Evolutionary conservation across 2,113 vertebrate species (phyloP), one percentile per base, ranked within the genome.

Genomic region (Malurus melanocephalus): DNA sequence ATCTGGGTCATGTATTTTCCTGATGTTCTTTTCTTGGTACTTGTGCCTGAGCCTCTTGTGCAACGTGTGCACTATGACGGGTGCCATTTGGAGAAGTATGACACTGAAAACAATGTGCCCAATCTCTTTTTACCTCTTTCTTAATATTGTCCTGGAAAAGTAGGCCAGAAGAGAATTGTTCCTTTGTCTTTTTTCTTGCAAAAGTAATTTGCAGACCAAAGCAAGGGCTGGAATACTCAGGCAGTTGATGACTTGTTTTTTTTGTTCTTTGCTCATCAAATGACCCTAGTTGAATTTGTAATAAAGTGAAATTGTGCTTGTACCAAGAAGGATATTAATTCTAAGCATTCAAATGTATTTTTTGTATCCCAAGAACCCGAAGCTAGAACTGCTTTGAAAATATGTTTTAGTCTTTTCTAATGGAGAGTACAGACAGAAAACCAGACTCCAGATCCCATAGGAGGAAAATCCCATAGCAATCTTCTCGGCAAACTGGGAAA

Each of bases 31-130:
- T 53, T 64, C 42, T 46, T 86, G 45, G 5, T 56, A 26, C 7
- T 52, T n/a, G 6, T 76, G 51, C 7, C 20, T 78, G 24, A 51
- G 12, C 42, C 30, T 49, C 13, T 23, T 65, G 19, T 59, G 38
- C 28, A 64, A 16, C 0, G 0, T 45, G 2, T 45, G 9, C 28
- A 7, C 12, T 52, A 3, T 17, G 16, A 84, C 64, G 45, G 22
- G 24, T 2, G 2, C 56, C 28, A n/a, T 59, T 51, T 69, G 8
- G 40, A 43, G 30, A 67, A 71, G 27, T 20, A 19, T 43, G 7
- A 17, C 53, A 26, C 2, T 46, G 28, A 76, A 57, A 68, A 82
- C 7, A 23, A 33, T 6, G 8, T 61, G 17, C 27, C 28, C 13
- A 26, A 28, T 46, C 22, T 35, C 26, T 55, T 72, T 64, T 68